A percentile compares a stretch with the other conserved stretches of the same genome.
Evolutionary conservation across 2,888 invertebrate genomes (phyloP).

Genomic region (Panorpa germanica): DNA sequence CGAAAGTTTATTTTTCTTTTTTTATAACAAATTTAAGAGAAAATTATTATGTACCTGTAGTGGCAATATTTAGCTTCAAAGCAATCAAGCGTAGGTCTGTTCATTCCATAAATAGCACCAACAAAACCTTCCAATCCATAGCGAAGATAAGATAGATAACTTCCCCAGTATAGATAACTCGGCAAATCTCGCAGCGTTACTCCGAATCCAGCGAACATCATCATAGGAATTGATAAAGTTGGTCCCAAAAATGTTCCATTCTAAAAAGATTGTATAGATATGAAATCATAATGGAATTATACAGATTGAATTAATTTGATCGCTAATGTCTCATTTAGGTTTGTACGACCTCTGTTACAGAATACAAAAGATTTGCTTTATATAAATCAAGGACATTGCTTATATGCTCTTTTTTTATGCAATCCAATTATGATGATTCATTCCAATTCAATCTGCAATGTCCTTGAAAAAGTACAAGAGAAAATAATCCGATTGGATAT

Average conservation of each 20-base stretch:
- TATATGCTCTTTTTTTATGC: too few relatives aligned
- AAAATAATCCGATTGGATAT: too few relatives aligned
- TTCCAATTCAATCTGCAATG: too few relatives aligned
- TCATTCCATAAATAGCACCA: conserved; percentile 65
- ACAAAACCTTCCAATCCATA: conserved; percentile 82
- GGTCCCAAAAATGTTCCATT: conserved; percentile 92
- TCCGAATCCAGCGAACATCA: conserved; percentile 95
- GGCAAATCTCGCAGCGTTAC: conserved; percentile 79
- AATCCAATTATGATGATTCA: too few relatives aligned
- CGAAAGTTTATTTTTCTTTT: neutral
- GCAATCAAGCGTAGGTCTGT: conserved; percentile 59
- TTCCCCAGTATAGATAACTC: conserved; percentile 73
- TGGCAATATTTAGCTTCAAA: conserved; percentile 57
- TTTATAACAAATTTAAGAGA: neutral
- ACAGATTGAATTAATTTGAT: conserved; percentile 2
- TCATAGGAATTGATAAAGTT: conserved; percentile 77
- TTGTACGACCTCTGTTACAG: too few relatives aligned
- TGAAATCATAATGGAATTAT: conserved; percentile 2
- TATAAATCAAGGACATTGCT: too few relatives aligned
- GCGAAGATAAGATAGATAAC: conserved; percentile 75
- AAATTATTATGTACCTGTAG: conserved; percentile 31
- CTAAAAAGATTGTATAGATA: conserved; percentile 27
- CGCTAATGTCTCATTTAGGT: neutral
- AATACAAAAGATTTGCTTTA: too few relatives aligned
- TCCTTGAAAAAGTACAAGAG: too few relatives aligned